These are phyloP conservation scores for Homalodisca vitripennis DNA, from an alignment of 1,140 invertebrate genomes.

Conservation along the genomic window DNA sequence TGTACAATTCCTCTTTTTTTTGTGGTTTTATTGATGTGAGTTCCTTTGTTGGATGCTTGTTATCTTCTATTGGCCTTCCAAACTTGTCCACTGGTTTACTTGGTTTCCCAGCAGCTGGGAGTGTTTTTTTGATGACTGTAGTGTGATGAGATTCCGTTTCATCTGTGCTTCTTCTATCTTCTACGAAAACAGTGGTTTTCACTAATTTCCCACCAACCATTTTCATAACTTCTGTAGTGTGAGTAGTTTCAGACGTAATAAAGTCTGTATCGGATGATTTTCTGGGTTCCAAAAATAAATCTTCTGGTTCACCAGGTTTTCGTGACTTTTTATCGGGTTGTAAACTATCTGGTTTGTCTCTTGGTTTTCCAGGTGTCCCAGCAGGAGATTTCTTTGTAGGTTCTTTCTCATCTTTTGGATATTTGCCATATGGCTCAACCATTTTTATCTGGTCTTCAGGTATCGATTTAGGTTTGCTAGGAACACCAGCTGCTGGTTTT, in stretches of 20 bases:
- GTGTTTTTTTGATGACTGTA: background rate
- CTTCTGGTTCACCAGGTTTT: background rate
- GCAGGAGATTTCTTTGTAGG: slow-evolving; percentile 8
- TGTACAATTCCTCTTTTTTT: too few relatives aligned
- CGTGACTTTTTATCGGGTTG: background rate
- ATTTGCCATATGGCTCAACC: background rate
- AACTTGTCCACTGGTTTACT: slow-evolving; percentile 1
- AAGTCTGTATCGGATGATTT: background rate
- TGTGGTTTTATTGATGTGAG: too few relatives aligned
- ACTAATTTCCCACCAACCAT: slow-evolving; percentile 39
- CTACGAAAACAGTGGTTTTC: slow-evolving; percentile 14
- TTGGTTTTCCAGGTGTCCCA: slow-evolving; percentile 23
- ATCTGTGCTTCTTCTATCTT: slow-evolving; percentile 15
- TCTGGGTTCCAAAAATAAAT: slow-evolving; percentile 19
- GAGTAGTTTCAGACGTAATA: background rate
- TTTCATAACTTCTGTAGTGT: slow-evolving; percentile 28
- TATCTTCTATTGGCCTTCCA: background rate
- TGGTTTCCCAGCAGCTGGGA: slow-evolving; percentile 25
- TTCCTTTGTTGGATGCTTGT: too few relatives aligned
- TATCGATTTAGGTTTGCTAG: slow-evolving; percentile 2
- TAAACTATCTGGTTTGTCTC: slow-evolving; percentile 1
- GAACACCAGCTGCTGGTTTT: slow-evolving; percentile 14
- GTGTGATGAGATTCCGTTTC: background rate
- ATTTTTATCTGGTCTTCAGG: background rate
- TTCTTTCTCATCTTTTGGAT: background rate